A percentile compares a stretch with the other conserved stretches of the same genome.
Conservation (phyloP, 2,113 vertebrate genomes). For the Entelurus aequoreus region DNA sequence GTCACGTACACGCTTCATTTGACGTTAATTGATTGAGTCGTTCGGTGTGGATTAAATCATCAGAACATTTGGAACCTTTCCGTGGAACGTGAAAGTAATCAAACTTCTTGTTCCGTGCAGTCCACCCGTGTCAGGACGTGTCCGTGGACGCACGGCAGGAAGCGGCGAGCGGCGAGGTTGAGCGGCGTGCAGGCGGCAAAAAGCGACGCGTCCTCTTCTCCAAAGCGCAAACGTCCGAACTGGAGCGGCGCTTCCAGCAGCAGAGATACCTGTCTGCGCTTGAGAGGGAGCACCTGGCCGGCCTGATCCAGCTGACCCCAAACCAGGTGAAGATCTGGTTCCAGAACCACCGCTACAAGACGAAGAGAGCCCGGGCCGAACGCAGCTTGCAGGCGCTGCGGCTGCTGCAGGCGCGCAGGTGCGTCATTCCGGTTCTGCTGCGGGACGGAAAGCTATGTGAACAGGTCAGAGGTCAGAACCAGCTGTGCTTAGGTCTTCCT, state of each 20-base stretch:
- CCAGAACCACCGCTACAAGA: slow-evolving; percentile 95
- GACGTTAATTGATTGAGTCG: not conserved
- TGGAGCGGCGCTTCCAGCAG: slow-evolving; percentile 88
- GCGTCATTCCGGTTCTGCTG: slow-evolving; percentile 81
- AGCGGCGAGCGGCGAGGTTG: slow-evolving; percentile 59
- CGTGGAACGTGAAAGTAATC: not conserved
- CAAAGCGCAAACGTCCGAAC: slow-evolving; percentile 86
- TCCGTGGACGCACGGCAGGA: slow-evolving; percentile 77
- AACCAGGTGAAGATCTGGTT: slow-evolving; percentile 98
- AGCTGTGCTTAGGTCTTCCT: slow-evolving; percentile 66
- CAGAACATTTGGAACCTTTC: too few species aligned
- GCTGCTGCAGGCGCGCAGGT: slow-evolving; percentile 77
- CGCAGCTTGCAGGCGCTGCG: slow-evolving; percentile 81
- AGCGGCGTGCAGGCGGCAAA: slow-evolving; percentile 65
- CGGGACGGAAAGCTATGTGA: slow-evolving; percentile 85
- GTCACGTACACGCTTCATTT: not conserved
- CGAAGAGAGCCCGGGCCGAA: slow-evolving; percentile 84
- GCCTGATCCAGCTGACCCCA: slow-evolving; percentile 85
- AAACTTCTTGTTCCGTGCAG: not conserved
- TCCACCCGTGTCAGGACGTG: slow-evolving; percentile 60
- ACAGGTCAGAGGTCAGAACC: slow-evolving; percentile 79
- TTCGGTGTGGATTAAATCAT: not conserved
- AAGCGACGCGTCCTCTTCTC: slow-evolving; percentile 92
- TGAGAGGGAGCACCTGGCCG: slow-evolving; percentile 88
- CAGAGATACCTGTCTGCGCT: slow-evolving; percentile 90